Base-by-base conservation (phyloP, 2,888 invertebrate genomes). In the Oligia strigilis region DNA sequence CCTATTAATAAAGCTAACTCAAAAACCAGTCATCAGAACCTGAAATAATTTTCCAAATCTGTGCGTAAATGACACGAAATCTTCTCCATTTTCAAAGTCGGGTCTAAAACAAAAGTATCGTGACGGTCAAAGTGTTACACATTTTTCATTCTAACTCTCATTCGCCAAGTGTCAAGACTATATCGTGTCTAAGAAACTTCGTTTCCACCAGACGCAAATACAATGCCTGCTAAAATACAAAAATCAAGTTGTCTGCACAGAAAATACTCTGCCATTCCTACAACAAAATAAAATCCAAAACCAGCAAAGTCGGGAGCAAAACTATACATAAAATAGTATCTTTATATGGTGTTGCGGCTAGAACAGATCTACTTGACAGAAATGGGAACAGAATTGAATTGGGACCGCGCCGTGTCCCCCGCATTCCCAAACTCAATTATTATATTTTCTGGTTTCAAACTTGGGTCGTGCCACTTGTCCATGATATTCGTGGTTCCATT, bases 351-450 rank as follows among this genome's bases (percentile, higher is more conserved):
- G 75, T 78, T 75, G 74, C 65, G 81, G 82, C 79, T 85, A 82
- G 74, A 82, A 84, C 84, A 88, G 88, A 91, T 90, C 88, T 87
- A 85, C 88, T 90, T 91, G 88, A 85, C 82, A 89, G 89, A 91
- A 91, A 91, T 89, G 86, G 86, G 82, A 77, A 82, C 71, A 77
- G 89, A 93, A 93, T 93, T 90, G 89, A 92, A 92, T 92, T 91
- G 92, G 89, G 88, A 83, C 89, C 81, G 87, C 79, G 87, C 86
- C 90, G 88, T 92, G 91, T 82, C 66, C 43, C 43, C 90, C 89
- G 91, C 92, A 91, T 90, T 91, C 89, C 91, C 91, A 90, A 93
- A 93, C 91, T 92, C 91, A 91, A 94, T 94, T 95, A 94, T 92
- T 88, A 67, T 85, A 86, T 89, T 85, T 77, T 81, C 71, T 72